phyloP scores from a whole-genome alignment of 2,113 vertebrate genomes.

The Thunnus thynnus region DNA sequence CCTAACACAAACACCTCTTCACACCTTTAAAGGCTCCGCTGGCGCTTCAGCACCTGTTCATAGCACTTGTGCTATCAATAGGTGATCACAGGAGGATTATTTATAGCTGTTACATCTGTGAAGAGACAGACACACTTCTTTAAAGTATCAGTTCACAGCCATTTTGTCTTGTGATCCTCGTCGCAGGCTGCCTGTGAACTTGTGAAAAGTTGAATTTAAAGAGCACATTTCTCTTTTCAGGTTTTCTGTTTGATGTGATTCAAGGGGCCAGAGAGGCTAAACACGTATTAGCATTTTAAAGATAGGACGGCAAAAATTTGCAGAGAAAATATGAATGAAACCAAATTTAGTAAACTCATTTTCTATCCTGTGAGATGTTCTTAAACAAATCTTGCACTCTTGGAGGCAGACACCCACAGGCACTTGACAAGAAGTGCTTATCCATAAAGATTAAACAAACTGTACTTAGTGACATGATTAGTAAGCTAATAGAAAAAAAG shows the following conservation, averaged over 20 bases:
- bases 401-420: background rate
- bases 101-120: conserved; percentile 49
- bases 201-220: background rate
- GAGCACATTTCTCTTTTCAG: background rate
- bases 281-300: background rate
- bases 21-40: conserved; percentile 40
- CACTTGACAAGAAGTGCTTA: too few species aligned
- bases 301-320: background rate
- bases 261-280: background rate
- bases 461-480: too few species aligned
- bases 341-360: background rate
- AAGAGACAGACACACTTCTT: background rate
- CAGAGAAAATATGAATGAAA: background rate
- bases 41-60: conserved; percentile 58
- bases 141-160: background rate
- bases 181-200: background rate
- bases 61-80: conserved; percentile 34
- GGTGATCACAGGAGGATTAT: conserved; percentile 53
- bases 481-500: too few species aligned
- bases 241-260: background rate
- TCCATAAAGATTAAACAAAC: too few species aligned
- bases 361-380: background rate
- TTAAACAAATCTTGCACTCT: background rate
- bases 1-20: conserved; percentile 27
- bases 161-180: conserved; percentile 11